These are phyloP conservation scores for Temnothorax ravouxi DNA, from an alignment of 2,888 invertebrate species.

Conservation along the genomic window DNA sequence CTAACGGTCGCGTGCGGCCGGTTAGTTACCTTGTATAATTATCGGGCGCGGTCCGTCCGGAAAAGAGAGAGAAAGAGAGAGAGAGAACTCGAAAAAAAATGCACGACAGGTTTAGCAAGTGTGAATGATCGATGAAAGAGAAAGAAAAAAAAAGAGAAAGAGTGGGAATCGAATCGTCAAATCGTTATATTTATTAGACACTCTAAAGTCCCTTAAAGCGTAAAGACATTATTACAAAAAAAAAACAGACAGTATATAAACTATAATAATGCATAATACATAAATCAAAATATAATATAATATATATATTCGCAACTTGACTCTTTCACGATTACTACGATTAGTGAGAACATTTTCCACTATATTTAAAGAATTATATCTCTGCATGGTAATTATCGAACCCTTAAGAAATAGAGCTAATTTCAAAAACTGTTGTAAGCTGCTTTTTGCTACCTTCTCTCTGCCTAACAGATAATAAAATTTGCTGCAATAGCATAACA, in stretches of 20 bases:
- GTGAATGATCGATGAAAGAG: slow-evolving; percentile 20
- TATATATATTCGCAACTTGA: neutral
- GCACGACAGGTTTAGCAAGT: neutral
- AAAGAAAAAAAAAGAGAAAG: neutral
- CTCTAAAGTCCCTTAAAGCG: too few relatives aligned
- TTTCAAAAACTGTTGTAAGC: neutral
- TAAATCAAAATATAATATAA: too few relatives aligned
- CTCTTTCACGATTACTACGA: neutral
- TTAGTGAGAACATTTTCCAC: neutral
- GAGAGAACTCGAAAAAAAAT: slow-evolving; percentile 12
- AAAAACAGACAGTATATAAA: too few relatives aligned
- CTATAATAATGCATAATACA: too few relatives aligned
- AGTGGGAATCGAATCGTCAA: neutral
- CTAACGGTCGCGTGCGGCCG: slow-evolving; percentile 39
- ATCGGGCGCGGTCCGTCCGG: slow-evolving; percentile 25
- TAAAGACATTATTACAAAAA: too few relatives aligned
- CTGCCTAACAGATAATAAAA: neutral
- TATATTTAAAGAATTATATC: neutral
- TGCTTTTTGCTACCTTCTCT: neutral
- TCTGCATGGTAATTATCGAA: neutral
- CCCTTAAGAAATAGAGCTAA: neutral
- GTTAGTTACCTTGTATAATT: slow-evolving; percentile 41
- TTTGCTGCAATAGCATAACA: neutral
- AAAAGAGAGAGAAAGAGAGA: neutral
- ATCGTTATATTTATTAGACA: too few relatives aligned